A percentile compares a stretch with the other conserved stretches of the same genome.
phyloP scores from a whole-genome alignment of 2,113 vertebrate genomes.

The Ceyx melanurus region DNA sequence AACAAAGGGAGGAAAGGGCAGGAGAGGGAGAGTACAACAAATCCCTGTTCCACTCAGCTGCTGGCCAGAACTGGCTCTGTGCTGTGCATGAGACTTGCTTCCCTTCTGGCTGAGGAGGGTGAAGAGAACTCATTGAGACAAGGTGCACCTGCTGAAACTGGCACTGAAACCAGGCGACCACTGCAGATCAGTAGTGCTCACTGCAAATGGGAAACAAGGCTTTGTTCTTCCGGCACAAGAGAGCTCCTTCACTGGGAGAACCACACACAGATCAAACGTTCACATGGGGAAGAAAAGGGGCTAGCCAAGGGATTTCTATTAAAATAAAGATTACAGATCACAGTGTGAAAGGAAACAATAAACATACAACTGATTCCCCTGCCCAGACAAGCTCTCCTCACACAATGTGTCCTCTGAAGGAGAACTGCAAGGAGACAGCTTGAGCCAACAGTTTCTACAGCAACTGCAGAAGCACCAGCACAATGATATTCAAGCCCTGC shows the following conservation, averaged over 20 bases:
- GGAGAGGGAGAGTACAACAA: constrained; percentile 25
- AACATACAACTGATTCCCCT: not conserved
- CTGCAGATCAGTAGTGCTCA: not conserved
- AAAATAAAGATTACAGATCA: not conserved
- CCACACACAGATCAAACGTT: constrained; percentile 28
- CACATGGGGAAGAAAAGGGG: constrained; percentile 3
- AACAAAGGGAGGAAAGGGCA: not conserved
- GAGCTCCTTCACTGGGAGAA: not conserved
- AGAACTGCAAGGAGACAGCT: constrained; percentile 26
- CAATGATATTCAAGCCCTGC: constrained; percentile 8
- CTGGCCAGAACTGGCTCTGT: not conserved
- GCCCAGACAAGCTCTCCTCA: not conserved
- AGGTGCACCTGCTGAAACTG: constrained; percentile 58
- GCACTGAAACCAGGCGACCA: constrained; percentile 4
- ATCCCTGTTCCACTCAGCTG: not conserved
- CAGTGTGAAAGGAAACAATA: not conserved
- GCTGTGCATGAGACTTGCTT: not conserved
- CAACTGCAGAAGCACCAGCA: constrained; percentile 31
- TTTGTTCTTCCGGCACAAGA: constrained; percentile 40
- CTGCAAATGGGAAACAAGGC: constrained; percentile 25
- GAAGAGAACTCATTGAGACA: constrained; percentile 36
- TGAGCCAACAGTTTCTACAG: constrained; percentile 63
- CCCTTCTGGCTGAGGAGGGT: constrained; percentile 1
- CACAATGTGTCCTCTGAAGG: constrained; percentile 24
- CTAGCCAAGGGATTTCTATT: not conserved